Evolutionary conservation across 2,888 invertebrate genomes (phyloP), one percentile per base, ranked within the genome.

Genomic region (Nomada flava): DNA sequence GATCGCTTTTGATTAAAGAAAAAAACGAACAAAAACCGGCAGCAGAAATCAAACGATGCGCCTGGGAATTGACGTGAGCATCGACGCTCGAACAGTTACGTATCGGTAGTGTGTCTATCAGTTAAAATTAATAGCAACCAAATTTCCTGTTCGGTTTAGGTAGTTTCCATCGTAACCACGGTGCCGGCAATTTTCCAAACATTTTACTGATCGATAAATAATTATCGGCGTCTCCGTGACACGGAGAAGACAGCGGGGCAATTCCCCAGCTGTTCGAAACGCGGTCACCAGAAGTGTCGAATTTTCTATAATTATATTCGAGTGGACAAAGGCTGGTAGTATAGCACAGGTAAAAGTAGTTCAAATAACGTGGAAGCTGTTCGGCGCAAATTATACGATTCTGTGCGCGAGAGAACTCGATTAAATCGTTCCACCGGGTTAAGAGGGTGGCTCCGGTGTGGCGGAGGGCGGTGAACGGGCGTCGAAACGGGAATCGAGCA

Each of bases 331-430:
- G 63, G 63, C 55, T 1, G 9, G 44, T 23, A 36, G 29, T 23
- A 29, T 7, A 36, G 60, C 42, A 44, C n/a, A 29, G 44, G 9
- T 15, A 0, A 18, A 65, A 69, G 57, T 63, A 72, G 65, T 67
- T 65, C 67, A 26, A 77, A 55, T 60, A 62, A 53, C 72, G 60
- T 59, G 65, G 53, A 67, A 29, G 18, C 72, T 55, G 47, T 18
- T 29, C 4, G 29, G 15, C 47, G 72, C 36, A 67, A 77, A 72
- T 67, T 47, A 72, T 67, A 72, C 20, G 72, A 65, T 57, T 29
- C 9, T 23, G 18, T 50, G 70, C 59, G 44, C 59, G 47, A 47
- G n/a, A 4, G 59, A 47, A 20, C 59, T 7, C 59, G 57, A 70
- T 70, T 60, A 60, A 70, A 60, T 26, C 23, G n/a, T n/a, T 47